phyloP scores from a whole-genome alignment of 2,797 vertebrate species.

The Furcifer pardalis region DNA sequence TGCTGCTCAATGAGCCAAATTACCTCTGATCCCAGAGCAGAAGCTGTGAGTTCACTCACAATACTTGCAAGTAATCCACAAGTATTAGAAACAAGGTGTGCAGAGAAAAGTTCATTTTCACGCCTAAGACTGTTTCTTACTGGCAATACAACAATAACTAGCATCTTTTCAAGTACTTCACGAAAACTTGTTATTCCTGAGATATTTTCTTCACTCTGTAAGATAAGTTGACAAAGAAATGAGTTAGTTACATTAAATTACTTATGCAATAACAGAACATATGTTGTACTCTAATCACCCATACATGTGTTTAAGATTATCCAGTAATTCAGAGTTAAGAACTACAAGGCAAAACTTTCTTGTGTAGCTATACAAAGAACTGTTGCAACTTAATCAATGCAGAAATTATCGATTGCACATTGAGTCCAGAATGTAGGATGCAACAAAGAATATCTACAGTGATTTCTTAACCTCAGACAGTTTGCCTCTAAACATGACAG shows the following conservation, averaged over 20 bases:
- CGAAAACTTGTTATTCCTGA: slow-evolving; percentile 98
- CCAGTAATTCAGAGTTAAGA: not conserved
- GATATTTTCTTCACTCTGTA: slow-evolving; percentile 94
- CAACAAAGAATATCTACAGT: too few relatives aligned
- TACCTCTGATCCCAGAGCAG: slow-evolving; percentile 97
- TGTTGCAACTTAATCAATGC: too few relatives aligned
- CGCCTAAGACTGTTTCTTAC: slow-evolving; percentile 95
- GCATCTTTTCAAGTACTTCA: slow-evolving; percentile 97
- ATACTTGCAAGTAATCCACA: slow-evolving; percentile 96
- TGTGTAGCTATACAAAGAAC: too few relatives aligned
- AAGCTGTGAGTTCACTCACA: slow-evolving; percentile 96
- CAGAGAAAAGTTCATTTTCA: slow-evolving; percentile 96
- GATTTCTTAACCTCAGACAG: too few relatives aligned
- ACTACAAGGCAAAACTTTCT: not conserved
- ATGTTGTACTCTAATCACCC: not conserved
- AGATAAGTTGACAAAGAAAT: not conserved
- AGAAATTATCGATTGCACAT: too few relatives aligned
- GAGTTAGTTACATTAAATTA: not conserved
- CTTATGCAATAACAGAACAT: not conserved
- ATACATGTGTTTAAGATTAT: not conserved
- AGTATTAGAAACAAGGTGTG: slow-evolving; percentile 96
- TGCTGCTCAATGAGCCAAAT: not conserved
- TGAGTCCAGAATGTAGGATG: too few relatives aligned
- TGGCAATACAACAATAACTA: slow-evolving; percentile 96
- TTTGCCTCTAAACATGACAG: too few relatives aligned